Percentiles rank a stretch among this genome's conserved stretches.
These are phyloP conservation scores for Colaptes auratus DNA, from an alignment of 2,113 vertebrate genomes.

Conservation along the genomic window DNA sequence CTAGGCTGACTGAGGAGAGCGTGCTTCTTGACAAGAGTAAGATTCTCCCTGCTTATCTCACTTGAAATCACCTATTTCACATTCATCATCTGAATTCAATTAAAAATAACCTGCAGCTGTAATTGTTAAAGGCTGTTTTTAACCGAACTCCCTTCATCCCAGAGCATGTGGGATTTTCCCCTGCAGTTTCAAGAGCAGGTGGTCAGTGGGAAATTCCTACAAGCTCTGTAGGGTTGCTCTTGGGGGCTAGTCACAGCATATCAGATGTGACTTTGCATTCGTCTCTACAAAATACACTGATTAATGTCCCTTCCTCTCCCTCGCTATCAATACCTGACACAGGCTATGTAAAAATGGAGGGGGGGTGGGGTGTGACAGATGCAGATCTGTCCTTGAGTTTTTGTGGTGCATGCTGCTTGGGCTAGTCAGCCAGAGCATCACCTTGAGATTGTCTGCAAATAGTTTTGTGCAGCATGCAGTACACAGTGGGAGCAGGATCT, in stretches of 20 bases:
- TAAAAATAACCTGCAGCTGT: slow-evolving; percentile 78
- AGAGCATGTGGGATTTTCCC: slow-evolving; percentile 72
- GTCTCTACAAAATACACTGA: background rate
- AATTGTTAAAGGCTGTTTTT: slow-evolving; percentile 69
- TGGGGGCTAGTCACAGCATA: background rate
- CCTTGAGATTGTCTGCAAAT: background rate
- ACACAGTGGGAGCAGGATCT: background rate
- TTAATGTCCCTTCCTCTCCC: background rate
- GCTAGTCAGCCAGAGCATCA: background rate
- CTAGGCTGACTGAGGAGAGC: background rate
- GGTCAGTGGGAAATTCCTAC: slow-evolving; percentile 77
- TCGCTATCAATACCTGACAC: background rate
- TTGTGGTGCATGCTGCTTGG: background rate
- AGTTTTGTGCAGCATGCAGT: background rate
- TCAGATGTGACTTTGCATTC: slow-evolving; percentile 10
- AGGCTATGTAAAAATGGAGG: background rate
- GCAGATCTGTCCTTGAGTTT: background rate
- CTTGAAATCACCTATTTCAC: slow-evolving; percentile 49
- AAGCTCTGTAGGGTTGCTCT: slow-evolving; percentile 26
- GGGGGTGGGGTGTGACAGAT: background rate
- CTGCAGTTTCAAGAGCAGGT: slow-evolving; percentile 62
- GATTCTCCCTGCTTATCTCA: slow-evolving; percentile 40
- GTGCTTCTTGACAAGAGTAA: slow-evolving; percentile 1
- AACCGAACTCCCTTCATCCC: slow-evolving; percentile 49
- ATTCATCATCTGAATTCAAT: slow-evolving; percentile 64